These are phyloP conservation scores for Anguilla megastoma DNA, from an alignment of 2,797 vertebrate species.

Conservation along the genomic window DNA sequence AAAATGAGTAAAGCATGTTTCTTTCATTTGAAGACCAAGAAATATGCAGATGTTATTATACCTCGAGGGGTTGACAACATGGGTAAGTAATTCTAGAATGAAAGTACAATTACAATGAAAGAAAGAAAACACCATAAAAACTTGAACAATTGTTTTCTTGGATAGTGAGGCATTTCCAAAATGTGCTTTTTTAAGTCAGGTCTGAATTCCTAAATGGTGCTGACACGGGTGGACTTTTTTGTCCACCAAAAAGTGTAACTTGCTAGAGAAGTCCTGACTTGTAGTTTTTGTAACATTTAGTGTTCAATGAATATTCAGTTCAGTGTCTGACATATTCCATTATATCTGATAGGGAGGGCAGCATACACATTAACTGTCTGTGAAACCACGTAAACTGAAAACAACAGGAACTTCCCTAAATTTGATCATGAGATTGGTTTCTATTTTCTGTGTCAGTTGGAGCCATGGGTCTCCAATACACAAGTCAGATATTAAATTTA, in stretches of 20 bases:
- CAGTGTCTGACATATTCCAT: not conserved
- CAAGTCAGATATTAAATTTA: not conserved
- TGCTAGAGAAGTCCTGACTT: not conserved
- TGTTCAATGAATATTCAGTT: not conserved
- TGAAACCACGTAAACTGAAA: not conserved
- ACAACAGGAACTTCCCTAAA: not conserved
- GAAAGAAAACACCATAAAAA: not conserved
- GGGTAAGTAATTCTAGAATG: conserved; percentile 73
- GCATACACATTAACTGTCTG: not conserved
- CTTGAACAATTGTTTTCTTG: not conserved
- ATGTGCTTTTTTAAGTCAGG: not conserved
- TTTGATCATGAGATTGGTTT: not conserved
- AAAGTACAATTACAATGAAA: not conserved
- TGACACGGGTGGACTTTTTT: not conserved
- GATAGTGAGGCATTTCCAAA: not conserved
- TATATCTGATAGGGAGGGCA: not conserved
- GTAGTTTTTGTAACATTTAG: not conserved
- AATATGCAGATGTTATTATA: conserved; percentile 97
- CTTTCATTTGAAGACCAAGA: conserved; percentile 83
- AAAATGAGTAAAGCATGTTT: not conserved
- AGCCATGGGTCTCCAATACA: not conserved
- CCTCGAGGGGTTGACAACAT: conserved; percentile 97
- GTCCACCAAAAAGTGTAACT: not conserved
- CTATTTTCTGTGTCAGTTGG: not conserved
- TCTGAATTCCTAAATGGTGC: not conserved